Base-by-base conservation (phyloP, 30 jellyfish, hydroid and myxozoan species). In the Sanderia malayensis region DNA sequence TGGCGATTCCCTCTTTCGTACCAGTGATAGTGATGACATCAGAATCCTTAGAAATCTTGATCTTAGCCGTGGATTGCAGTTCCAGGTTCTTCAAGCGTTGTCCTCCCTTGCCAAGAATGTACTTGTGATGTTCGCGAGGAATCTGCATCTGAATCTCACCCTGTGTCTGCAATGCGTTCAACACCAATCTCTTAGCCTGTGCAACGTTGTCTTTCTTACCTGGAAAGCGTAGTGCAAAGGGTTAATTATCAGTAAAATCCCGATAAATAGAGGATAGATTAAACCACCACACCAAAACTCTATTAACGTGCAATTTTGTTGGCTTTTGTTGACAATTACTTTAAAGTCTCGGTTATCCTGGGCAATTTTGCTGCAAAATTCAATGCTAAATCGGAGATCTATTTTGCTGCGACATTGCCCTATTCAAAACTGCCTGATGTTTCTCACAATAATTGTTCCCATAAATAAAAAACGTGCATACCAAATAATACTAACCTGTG, bases 71-170 rank as follows among this genome's bases (percentile, higher is more conserved):
- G 6, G 97, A 82, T 55, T 65, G 83, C 62, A 89, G 52, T 44
- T 89, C 95, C 52, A 89, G 86, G 41, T 89, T 95, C 57, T 70
- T 91, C 75, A 89, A 86, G 33, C 73, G 81, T 63, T 82, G 79
- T 2, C 95, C 97, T 17, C 95, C 94, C 44, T 89, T 89, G 21
- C 97, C 97, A 72, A 89, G 93, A 30, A 89, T 74, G 80, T 59
- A 74, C 63, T 71, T 60, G 83, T 89, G 97, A 47, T 89, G 97
- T 10, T 89, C 97, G 76, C 81, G 75, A 13, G 97, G 97, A 25
- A 82, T 81, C 25, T 67, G 82, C 88, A 89, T 70, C 60, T 89
- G 93, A 49, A 89, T 82, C 19, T 88, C 88, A 7, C 90, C 97
- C 58, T 89, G 97, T 30, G 94, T 83, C 71, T 89, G 97, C 75